These are phyloP conservation scores for Ophioderma brevispina DNA, from an alignment of 35 echinoderm and acorn worm genomes.

Conservation along the genomic window DNA sequence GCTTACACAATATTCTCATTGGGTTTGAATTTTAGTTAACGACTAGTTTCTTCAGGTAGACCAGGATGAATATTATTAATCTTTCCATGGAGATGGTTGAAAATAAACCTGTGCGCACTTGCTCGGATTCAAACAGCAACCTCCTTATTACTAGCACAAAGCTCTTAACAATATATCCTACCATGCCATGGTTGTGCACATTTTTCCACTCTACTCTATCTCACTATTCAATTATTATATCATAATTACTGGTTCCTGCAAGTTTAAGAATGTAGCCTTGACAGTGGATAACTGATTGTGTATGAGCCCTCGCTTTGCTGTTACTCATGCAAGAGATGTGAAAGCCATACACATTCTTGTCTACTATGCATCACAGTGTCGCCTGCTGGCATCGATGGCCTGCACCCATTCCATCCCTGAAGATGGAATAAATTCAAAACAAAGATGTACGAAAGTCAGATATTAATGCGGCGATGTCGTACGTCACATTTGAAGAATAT, in stretches of 20 bases:
- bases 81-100: no score
- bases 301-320: constrained; percentile 67
- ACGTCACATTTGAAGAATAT: no score
- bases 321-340: constrained; percentile 76
- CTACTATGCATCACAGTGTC: constrained; percentile 92
- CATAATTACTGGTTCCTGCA: constrained; percentile 69
- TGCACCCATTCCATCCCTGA: constrained; percentile 92
- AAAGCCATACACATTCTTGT: constrained; percentile 86
- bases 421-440: not conserved
- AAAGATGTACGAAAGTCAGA: not conserved
- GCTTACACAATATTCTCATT: no score
- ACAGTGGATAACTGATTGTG: constrained; percentile 69
- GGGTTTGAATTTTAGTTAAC: no score
- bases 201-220: not conserved
- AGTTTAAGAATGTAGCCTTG: constrained; percentile 61
- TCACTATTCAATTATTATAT: not conserved
- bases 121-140: no score
- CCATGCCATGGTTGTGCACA: not conserved
- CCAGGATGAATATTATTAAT: no score
- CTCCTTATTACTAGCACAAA: no score
- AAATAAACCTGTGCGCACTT: no score
- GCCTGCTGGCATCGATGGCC: constrained; percentile 57
- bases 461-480: no score
- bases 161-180: no score
- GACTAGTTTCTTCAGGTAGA: no score